phyloP scores from a whole-genome alignment of 2,797 vertebrate genomes.

The Parauchenoglanis ngamensis region DNA sequence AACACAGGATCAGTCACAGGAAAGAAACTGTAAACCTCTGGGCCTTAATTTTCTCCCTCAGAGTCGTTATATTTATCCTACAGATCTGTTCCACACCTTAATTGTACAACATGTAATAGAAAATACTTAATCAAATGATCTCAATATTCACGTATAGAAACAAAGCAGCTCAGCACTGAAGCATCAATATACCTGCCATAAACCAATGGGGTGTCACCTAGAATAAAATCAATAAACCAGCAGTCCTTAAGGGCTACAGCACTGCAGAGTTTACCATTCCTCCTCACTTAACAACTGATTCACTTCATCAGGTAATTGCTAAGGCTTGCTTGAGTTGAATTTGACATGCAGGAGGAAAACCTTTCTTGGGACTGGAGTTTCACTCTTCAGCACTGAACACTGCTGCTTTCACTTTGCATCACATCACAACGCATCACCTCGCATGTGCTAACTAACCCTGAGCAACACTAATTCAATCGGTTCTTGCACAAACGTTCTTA shows the following conservation, averaged over 20 bases:
- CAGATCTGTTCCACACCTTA: neutral
- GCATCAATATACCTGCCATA: conserved; percentile 3
- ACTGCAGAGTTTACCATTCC: conserved; percentile 4
- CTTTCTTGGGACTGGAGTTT: neutral
- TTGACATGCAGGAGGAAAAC: neutral
- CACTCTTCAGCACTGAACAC: neutral
- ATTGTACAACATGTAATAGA: neutral
- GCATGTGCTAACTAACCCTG: neutral
- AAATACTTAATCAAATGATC: neutral
- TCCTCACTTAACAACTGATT: conserved; percentile 6
- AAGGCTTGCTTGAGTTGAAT: neutral
- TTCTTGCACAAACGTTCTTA: neutral
- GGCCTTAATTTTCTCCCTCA: neutral
- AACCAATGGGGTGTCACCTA: conserved; percentile 8
- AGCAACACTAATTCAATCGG: neutral
- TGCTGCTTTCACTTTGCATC: neutral
- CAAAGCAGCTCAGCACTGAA: neutral
- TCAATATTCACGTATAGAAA: neutral
- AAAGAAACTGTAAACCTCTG: neutral
- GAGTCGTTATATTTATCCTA: neutral
- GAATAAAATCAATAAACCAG: conserved; percentile 25
- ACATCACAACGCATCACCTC: neutral
- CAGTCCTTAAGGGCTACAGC: neutral
- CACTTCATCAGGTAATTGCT: conserved; percentile 4
- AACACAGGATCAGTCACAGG: neutral